Percentiles rank a stretch among this genome's conserved stretches.
These are phyloP conservation scores for Sipunculus nudus DNA, from an alignment of 2,888 invertebrate genomes.

Conservation along the genomic window DNA sequence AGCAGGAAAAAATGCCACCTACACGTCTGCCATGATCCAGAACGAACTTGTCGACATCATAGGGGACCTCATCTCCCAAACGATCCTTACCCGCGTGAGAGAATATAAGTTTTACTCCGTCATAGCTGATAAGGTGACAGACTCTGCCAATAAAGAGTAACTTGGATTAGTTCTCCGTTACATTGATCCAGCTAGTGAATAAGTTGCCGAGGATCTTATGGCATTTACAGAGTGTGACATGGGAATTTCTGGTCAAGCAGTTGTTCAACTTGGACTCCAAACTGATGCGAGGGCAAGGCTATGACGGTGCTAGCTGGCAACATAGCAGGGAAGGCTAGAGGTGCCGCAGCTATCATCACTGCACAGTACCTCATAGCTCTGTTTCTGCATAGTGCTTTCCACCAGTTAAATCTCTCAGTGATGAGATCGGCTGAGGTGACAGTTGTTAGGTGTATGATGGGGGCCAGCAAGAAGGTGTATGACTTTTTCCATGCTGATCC, in stretches of 20 bases:
- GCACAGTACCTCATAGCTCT: not conserved
- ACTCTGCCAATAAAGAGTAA: conserved; percentile 30
- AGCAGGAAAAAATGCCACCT: not conserved
- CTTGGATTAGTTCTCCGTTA: conserved; percentile 29
- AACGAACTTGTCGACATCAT: not conserved
- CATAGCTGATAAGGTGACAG: conserved; percentile 48
- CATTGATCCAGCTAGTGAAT: conserved; percentile 12
- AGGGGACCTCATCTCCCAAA: too few species aligned
- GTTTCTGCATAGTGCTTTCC: conserved; percentile 1
- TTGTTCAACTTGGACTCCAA: conserved; percentile 7
- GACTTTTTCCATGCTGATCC: not conserved
- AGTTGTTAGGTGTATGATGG: not conserved
- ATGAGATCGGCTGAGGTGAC: not conserved
- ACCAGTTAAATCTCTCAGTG: not conserved
- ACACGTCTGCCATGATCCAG: conserved; percentile 1
- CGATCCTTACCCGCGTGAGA: too few species aligned
- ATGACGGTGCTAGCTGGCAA: conserved; percentile 14
- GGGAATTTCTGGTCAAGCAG: not conserved
- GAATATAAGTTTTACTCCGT: conserved; percentile 47
- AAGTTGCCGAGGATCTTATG: conserved; percentile 27
- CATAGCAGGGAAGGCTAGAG: conserved; percentile 12
- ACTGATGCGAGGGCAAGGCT: conserved; percentile 4
- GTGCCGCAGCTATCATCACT: too few species aligned
- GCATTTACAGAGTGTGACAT: not conserved
- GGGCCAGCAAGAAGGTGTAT: not conserved